A percentile compares a stretch with the other conserved stretches of the same genome.
Evolutionary conservation across 1,140 invertebrate species (phyloP).

Genomic region (Harlomillsia oculata): DNA sequence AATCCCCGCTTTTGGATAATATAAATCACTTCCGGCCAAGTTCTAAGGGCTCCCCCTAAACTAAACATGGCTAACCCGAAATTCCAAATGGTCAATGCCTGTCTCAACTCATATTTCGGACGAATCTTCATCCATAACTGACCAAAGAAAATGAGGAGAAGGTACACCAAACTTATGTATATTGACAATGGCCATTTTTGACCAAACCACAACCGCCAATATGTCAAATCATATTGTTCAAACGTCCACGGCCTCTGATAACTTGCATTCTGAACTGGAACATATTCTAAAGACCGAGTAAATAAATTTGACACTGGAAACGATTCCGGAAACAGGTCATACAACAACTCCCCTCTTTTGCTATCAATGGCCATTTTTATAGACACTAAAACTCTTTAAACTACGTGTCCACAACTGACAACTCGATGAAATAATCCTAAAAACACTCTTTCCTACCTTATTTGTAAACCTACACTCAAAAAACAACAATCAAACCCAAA

Average conservation of each 20-base stretch:
- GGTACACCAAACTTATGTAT: constrained; percentile 16
- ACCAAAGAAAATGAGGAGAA: constrained; percentile 19
- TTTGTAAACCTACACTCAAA: no score
- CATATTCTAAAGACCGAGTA: no score
- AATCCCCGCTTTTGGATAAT: no score
- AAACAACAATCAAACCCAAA: no score
- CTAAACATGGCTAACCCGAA: constrained; percentile 84
- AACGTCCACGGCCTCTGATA: constrained; percentile 26
- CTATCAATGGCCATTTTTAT: no score
- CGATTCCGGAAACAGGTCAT: no score
- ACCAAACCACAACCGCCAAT: constrained; percentile 26
- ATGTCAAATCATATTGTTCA: constrained; percentile 23
- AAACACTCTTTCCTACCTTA: no score
- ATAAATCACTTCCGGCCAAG: constrained; percentile 31
- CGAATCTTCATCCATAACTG: constrained; percentile 43
- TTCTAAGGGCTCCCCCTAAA: constrained; percentile 52
- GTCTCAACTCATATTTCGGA: constrained; percentile 72
- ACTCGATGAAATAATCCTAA: no score
- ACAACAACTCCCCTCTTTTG: no score
- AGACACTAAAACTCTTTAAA: no score
- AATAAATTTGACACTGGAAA: no score
- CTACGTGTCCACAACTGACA: no score
- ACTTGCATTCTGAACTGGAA: constrained; percentile 18
- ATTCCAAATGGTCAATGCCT: constrained; percentile 84
- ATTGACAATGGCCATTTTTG: constrained; percentile 22